Evolutionary conservation across 2,888 invertebrate species (phyloP).

Genomic region (Cantharis lateralis): DNA sequence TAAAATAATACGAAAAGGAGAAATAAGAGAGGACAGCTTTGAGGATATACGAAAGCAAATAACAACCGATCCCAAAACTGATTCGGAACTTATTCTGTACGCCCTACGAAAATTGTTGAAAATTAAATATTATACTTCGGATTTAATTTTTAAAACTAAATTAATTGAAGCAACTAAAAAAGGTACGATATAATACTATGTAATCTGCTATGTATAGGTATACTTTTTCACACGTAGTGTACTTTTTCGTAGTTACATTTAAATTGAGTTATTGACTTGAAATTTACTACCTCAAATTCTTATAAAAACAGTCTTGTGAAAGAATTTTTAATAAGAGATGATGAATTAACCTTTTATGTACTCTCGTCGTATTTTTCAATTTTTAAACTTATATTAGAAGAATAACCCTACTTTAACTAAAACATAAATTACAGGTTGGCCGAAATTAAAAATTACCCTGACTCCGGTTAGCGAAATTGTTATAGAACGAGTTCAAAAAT

Average conservation of each 20-base stretch:
- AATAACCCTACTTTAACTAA: neutral
- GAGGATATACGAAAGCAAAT: neutral
- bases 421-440: conserved; percentile 34
- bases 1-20: conserved; percentile 28
- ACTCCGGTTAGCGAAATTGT: conserved; percentile 30
- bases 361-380: neutral
- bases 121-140: conserved; percentile 33
- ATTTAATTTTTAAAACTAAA: conserved; percentile 33
- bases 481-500: conserved; percentile 28
- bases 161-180: conserved; percentile 36
- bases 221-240: neutral
- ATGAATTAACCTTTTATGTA: neutral
- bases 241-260: neutral
- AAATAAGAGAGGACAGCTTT: conserved; percentile 1
- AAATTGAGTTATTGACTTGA: neutral
- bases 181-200: conserved; percentile 31
- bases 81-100: conserved; percentile 34
- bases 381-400: neutral
- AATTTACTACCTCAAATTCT: neutral
- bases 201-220: neutral
- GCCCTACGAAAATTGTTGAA: conserved; percentile 35
- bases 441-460: conserved; percentile 33
- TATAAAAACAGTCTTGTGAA: neutral
- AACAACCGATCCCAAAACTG: conserved; percentile 12
- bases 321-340: neutral